These are phyloP conservation scores for Sebastes minor DNA, from an alignment of 2,797 vertebrate species.

Conservation along the genomic window DNA sequence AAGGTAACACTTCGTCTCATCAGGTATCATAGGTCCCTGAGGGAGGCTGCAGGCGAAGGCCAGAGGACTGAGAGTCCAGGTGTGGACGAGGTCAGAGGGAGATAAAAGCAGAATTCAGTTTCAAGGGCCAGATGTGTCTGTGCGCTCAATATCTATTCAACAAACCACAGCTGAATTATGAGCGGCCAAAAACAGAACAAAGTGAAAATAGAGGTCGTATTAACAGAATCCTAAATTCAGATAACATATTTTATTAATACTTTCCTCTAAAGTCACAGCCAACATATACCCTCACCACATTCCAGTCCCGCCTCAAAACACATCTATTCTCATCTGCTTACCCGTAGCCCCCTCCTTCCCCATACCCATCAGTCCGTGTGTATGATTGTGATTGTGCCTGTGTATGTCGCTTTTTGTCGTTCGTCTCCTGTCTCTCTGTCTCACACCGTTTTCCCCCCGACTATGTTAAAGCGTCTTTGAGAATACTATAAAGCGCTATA, in stretches of 20 bases:
- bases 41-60: neutral
- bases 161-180: neutral
- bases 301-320: no score
- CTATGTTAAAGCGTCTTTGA: no score
- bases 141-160: neutral
- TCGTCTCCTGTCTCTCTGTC: no score
- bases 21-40: neutral
- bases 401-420: no score
- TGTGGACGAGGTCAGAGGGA: neutral
- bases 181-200: neutral
- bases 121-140: neutral
- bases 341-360: no score
- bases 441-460: no score
- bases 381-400: no score
- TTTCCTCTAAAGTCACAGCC: neutral
- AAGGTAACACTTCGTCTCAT: neutral
- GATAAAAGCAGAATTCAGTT: neutral
- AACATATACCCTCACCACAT: no score
- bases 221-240: neutral
- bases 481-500: no score
- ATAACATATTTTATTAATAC: slow-evolving; percentile 2
- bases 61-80: neutral
- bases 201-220: neutral
- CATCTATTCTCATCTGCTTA: no score
- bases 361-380: no score